Evolutionary conservation across 2,888 invertebrate species (phyloP), one percentile per base, ranked within the genome.

Genomic region (Geophilus truncorum): DNA sequence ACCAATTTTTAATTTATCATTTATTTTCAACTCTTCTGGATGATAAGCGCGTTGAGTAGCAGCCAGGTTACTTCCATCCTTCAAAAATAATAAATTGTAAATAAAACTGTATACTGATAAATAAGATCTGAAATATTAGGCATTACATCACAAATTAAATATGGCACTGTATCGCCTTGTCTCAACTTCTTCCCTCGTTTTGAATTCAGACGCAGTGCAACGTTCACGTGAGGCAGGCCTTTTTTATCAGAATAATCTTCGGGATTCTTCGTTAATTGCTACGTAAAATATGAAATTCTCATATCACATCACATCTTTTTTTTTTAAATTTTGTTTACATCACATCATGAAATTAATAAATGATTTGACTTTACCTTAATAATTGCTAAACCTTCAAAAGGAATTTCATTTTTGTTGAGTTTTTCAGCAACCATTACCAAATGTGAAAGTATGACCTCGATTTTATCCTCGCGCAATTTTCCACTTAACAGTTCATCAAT

Each of bases 11-110:
- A 89, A 84, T 4, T 85, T 80, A 5, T 87, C 90, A 83, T 90
- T 91, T 6, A 81, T 83, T 86, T 94, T 93, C 51, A 96, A 86
- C 87, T 99, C 98, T 83, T 96, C 96, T 77, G 95, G 90, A 86
- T 97, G 97, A 87, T 98, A 99, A 0, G 95, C 97, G 85, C 98
- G 90, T 87, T 98, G 97, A 7, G 93, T 94, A 0, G 96, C 92
- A 0, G 94, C 89, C 83, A 92, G 91, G 30, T 90, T 90, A 0
- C 92, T 92, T 3, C 94, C 95, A 87, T 97, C 96, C 88, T 86
- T 57, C 77, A 30, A n/a, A n/a, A n/a, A n/a, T n/a, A n/a, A n/a
- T n/a, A n/a, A n/a, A n/a, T n/a, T n/a, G n/a, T n/a, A n/a, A n/a
- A n/a, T n/a, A n/a, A n/a, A n/a, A n/a, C n/a, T n/a, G n/a, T n/a